Evolutionary conservation across 2,888 invertebrate genomes (phyloP).

Genomic region (Zaprionus bogoriensis): DNA sequence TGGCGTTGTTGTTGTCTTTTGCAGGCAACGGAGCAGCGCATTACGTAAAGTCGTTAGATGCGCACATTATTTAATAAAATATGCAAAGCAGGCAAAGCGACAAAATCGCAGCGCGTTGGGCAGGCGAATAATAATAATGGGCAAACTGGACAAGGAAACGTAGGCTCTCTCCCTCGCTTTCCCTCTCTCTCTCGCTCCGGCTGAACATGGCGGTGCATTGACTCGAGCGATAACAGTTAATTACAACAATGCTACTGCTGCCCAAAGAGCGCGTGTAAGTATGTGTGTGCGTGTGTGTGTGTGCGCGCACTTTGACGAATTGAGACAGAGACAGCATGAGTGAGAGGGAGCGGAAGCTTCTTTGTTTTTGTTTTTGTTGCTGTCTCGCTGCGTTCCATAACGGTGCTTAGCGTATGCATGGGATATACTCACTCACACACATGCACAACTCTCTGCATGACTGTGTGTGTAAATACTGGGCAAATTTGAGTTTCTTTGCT

Average conservation of each 20-base stretch:
- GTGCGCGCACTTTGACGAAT: slow-evolving; percentile 4
- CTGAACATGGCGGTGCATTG: slow-evolving; percentile 59
- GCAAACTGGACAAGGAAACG: slow-evolving; percentile 28
- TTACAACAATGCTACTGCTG: slow-evolving; percentile 34
- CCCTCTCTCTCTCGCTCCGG: slow-evolving; percentile 9
- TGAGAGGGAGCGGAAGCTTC: background rate
- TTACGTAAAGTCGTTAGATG: slow-evolving; percentile 69
- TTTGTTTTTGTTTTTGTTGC: background rate
- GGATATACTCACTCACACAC: background rate
- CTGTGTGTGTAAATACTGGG: background rate
- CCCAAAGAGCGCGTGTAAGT: background rate
- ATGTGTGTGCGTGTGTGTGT: background rate
- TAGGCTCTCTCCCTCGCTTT: background rate
- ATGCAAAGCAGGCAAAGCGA: slow-evolving; percentile 54
- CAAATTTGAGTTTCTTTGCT: slow-evolving; percentile 19
- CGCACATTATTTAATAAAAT: slow-evolving; percentile 62
- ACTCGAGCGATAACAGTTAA: slow-evolving; percentile 56
- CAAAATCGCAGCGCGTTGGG: slow-evolving; percentile 29
- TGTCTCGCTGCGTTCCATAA: slow-evolving; percentile 12
- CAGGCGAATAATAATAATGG: background rate
- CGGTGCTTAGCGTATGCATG: slow-evolving; percentile 24
- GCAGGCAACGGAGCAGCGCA: slow-evolving; percentile 11
- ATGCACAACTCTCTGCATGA: background rate
- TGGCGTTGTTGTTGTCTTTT: slow-evolving; percentile 12
- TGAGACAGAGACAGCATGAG: background rate